Evolutionary conservation across 1,140 invertebrate species (phyloP), one percentile per base, ranked within the genome.

Genomic region (Lordiphosa clarofinis): DNA sequence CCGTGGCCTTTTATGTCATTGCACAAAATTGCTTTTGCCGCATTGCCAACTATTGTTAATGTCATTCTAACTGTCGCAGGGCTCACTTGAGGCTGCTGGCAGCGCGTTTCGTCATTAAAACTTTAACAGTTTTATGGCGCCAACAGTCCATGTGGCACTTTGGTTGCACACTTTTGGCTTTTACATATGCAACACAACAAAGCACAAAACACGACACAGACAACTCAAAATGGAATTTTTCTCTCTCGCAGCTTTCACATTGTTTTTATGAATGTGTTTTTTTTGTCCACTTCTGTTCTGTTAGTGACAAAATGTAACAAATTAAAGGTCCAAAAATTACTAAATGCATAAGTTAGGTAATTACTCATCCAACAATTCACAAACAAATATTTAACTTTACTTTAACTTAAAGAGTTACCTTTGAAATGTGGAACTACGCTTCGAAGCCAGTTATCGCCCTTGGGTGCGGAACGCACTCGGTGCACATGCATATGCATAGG

Each of bases 41-140:
- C 78, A 84, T 73, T 84, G 73, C 61, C 78, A 82, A 84, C 78
- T 73, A 78, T 82, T 78, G 73, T 84, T 82, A 82, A 82, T 84
- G 78, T 71, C 78, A 65, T 65, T 84, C 76, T 73, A 82, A 76
- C 68, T 84, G 63, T 56, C 53, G 53, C 48, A 47, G 56, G 52
- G 62, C 33, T 53, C 56, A 55, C 60, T 53, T 57, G 57, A 63
- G 35, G 56, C 62, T 46, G 40, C 6, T 50, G 11, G 55, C 53
- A 11, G 31, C 5, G 13, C 5, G 36, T 28, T 48, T 56, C 55
- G 78, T 82, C 78, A 82, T 82, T 82, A 82, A 82, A 82, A 82
- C 73, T 82, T 82, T 70, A 84, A 84, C 78, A 61, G 58, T 78
- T 73, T 58, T 68, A 84, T 73, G 63, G 55, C 73, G 59, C 56